These are phyloP conservation scores for Sialia sialis DNA, from an alignment of 2,113 vertebrate species.

Conservation along the genomic window DNA sequence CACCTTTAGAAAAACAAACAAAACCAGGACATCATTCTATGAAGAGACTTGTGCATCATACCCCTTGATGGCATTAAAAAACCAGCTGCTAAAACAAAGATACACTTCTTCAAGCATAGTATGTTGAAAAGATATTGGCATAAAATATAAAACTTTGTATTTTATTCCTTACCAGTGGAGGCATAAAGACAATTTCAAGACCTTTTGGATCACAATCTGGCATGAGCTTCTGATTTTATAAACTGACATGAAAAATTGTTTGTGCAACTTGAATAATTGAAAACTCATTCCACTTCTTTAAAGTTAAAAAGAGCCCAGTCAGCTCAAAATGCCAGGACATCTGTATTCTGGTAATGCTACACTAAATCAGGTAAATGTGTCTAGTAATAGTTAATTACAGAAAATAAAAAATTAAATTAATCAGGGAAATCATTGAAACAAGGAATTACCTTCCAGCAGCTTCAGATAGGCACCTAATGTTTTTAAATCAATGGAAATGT, in stretches of 20 bases:
- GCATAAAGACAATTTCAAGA: background rate
- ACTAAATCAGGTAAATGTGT: background rate
- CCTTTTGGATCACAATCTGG: background rate
- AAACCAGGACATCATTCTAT: background rate
- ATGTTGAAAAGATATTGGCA: background rate
- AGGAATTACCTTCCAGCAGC: background rate
- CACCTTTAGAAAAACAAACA: background rate
- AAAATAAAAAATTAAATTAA: background rate
- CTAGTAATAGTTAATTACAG: background rate
- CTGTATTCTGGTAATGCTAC: background rate
- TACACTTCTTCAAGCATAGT: background rate
- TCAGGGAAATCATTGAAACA: background rate
- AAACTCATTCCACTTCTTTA: background rate
- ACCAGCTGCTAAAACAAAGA: background rate
- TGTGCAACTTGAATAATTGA: background rate
- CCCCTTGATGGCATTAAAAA: background rate
- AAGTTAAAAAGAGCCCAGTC: background rate
- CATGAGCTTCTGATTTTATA: background rate
- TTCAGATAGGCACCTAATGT: background rate
- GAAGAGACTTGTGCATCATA: background rate
- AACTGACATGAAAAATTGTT: background rate
- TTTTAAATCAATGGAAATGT: background rate
- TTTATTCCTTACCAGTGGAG: background rate
- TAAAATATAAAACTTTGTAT: background rate
- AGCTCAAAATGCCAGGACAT: background rate